phyloP scores from a whole-genome alignment of 2,113 vertebrate genomes.

The Brachypteracias leptosomus region DNA sequence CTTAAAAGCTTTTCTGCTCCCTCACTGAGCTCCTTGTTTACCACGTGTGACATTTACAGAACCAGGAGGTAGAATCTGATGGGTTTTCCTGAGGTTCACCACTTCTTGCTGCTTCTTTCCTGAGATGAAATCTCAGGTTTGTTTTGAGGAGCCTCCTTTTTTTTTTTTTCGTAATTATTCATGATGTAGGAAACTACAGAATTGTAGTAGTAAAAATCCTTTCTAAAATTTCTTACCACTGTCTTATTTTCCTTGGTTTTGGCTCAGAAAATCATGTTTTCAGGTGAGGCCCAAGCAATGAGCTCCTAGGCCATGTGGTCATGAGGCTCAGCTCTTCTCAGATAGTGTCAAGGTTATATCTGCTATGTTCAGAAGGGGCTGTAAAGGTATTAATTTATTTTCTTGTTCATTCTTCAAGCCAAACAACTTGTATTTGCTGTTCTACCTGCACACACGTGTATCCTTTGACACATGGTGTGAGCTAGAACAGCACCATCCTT shows the following conservation, averaged over 20 bases:
- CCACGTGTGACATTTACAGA: neutral
- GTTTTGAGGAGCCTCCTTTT: no score
- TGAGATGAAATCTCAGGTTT: neutral
- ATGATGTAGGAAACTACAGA: neutral
- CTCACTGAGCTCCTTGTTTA: neutral
- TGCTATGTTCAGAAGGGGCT: neutral
- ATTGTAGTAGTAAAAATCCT: neutral
- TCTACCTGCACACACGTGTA: accelerated
- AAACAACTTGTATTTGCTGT: neutral
- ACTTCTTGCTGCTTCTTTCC: neutral
- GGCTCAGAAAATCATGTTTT: accelerated
- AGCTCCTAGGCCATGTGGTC: accelerated
- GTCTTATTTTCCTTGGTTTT: neutral
- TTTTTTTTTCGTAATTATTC: neutral
- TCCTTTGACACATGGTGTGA: neutral
- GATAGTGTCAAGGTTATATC: neutral
- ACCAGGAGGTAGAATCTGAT: neutral
- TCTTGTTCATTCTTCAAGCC: neutral
- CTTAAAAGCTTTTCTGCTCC: neutral
- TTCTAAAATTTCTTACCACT: neutral
- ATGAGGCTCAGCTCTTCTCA: neutral
- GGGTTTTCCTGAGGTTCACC: neutral
- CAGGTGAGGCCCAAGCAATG: neutral
- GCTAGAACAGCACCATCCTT: no score
- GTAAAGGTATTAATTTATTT: neutral